Percentiles rank a stretch among this genome's conserved stretches.
phyloP scores from a whole-genome alignment of 2,888 invertebrate species.

The Andrena flavipes region DNA sequence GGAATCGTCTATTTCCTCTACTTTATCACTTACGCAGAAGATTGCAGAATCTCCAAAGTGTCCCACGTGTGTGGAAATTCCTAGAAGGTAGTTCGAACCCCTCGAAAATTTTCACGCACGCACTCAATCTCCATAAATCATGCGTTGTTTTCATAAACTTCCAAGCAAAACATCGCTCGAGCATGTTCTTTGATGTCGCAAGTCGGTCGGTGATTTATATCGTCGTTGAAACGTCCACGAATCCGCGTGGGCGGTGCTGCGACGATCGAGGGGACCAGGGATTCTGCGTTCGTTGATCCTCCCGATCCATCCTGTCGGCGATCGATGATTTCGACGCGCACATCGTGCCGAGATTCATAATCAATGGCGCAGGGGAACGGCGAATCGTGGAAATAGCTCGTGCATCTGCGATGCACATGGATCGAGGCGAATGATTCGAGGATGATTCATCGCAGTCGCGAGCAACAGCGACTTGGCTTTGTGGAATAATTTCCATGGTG shows the following conservation, averaged over 20 bases:
- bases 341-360: conserved; percentile 11
- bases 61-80: background rate
- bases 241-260: background rate
- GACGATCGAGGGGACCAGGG: background rate
- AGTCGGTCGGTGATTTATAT: conserved; percentile 33
- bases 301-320: background rate
- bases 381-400: conserved; percentile 29
- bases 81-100: background rate
- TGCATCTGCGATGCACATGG: conserved; percentile 44
- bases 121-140: conserved; percentile 21
- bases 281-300: background rate
- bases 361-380: conserved; percentile 1
- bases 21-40: too few relatives aligned
- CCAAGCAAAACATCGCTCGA: conserved; percentile 6
- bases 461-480: conserved; percentile 7
- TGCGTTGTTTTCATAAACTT: conserved; percentile 1
- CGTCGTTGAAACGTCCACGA: background rate
- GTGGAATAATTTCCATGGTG: conserved; percentile 13
- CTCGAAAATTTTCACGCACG: background rate
- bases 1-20: too few relatives aligned
- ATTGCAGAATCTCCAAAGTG: too few relatives aligned
- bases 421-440: conserved; percentile 53
- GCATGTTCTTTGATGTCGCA: conserved; percentile 30
- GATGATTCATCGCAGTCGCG: conserved; percentile 59
- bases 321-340: background rate